A percentile compares a stretch with the other conserved stretches of the same genome.
Evolutionary conservation across 2,113 vertebrate genomes (phyloP).

Genomic region (Micronisus gabar): DNA sequence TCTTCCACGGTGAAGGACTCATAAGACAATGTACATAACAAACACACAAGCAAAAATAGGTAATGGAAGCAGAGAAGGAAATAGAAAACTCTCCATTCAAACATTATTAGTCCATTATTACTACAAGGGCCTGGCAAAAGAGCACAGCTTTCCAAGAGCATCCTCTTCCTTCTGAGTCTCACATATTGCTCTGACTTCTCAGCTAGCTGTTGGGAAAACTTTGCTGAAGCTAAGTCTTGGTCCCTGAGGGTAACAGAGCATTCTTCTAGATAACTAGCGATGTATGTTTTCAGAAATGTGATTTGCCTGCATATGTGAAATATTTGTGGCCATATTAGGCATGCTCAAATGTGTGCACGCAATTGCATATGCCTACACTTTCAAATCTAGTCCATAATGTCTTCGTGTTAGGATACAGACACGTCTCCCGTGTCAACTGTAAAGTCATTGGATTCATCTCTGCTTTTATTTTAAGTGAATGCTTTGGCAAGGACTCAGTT

Average conservation of each 20-base stretch:
- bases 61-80: background rate
- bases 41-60: background rate
- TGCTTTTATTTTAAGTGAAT: background rate
- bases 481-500: background rate
- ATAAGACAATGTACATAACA: background rate
- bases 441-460: background rate
- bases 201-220: background rate
- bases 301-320: slow-evolving; percentile 9
- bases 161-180: background rate
- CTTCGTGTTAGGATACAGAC: background rate
- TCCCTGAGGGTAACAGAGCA: background rate
- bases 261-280: background rate
- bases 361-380: background rate
- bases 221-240: background rate
- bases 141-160: background rate
- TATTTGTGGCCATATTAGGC: slow-evolving; percentile 28
- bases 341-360: background rate
- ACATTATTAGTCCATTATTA: background rate
- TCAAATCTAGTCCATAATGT: background rate
- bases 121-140: background rate
- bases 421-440: background rate
- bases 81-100: background rate
- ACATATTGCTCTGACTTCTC: background rate
- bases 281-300: background rate
- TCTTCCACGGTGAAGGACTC: background rate